phyloP scores from a whole-genome alignment of 1,140 invertebrate species.

The Dreissena polymorpha region DNA sequence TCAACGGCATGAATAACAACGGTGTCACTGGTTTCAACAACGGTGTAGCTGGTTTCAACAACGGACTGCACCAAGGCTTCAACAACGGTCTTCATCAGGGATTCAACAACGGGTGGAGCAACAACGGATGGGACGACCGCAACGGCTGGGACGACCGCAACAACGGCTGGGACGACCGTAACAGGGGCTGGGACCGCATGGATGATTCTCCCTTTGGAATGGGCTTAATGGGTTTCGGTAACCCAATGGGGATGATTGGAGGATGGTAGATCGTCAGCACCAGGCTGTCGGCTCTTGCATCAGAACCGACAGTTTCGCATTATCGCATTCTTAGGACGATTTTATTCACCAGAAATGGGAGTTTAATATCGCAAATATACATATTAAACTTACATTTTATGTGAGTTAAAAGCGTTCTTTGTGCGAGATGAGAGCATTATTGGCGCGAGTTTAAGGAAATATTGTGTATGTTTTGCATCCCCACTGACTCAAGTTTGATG shows the following conservation, averaged over 20 bases:
- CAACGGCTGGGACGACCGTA: neutral
- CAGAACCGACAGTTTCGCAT: neutral
- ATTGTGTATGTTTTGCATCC: too few relatives aligned
- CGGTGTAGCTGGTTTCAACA: neutral
- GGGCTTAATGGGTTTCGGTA: neutral
- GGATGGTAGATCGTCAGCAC: neutral
- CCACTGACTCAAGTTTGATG: too few relatives aligned
- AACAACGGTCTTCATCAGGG: neutral
- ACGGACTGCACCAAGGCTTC: neutral
- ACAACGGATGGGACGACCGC: conserved; percentile 24
- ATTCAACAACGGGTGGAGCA: neutral
- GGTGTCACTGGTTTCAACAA: neutral
- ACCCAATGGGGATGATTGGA: neutral
- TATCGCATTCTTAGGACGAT: too few relatives aligned
- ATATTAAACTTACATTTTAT: neutral
- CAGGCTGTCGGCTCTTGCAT: neutral
- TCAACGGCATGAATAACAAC: neutral
- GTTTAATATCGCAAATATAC: neutral
- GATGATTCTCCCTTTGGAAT: neutral
- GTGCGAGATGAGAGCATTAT: too few relatives aligned
- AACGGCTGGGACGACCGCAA: conserved; percentile 14
- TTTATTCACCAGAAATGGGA: too few relatives aligned
- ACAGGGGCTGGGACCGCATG: neutral
- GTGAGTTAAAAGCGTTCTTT: too few relatives aligned
- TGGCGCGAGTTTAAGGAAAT: too few relatives aligned